phyloP scores from a whole-genome alignment of 2,888 invertebrate species.

The Carcina quercana region DNA sequence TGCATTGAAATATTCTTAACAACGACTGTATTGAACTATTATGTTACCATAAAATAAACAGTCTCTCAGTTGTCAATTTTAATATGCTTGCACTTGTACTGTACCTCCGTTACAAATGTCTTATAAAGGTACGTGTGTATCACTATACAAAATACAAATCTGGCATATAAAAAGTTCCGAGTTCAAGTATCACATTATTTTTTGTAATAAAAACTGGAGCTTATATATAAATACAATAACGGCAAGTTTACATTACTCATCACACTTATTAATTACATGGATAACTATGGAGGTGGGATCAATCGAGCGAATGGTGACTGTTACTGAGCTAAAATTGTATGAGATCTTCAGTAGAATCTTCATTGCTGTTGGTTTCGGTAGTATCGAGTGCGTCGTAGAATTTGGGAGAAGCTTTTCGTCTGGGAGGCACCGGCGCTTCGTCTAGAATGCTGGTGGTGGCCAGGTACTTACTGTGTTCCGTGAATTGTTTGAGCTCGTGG shows the following conservation, averaged over 20 bases:
- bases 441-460: slow-evolving; percentile 49
- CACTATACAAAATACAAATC: no score
- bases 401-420: slow-evolving; percentile 54
- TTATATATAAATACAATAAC: no score
- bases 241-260: not conserved
- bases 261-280: not conserved
- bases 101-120: no score
- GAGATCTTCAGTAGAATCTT: slow-evolving; percentile 47
- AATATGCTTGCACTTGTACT: no score
- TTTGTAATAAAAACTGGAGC: no score
- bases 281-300: slow-evolving; percentile 24
- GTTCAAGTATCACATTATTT: no score
- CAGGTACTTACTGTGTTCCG: slow-evolving; percentile 41
- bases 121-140: no score
- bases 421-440: slow-evolving; percentile 51
- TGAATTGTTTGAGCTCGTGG: slow-evolving; percentile 33
- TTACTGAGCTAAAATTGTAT: slow-evolving; percentile 46
- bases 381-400: slow-evolving; percentile 24
- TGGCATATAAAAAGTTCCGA: no score
- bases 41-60: no score
- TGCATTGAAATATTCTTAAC: no score
- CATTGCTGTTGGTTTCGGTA: slow-evolving; percentile 20
- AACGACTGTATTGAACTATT: no score
- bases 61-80: no score
- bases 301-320: not conserved